phyloP scores from a whole-genome alignment of 2,888 invertebrate species.

The Nematopogon swammerdamellus region DNA sequence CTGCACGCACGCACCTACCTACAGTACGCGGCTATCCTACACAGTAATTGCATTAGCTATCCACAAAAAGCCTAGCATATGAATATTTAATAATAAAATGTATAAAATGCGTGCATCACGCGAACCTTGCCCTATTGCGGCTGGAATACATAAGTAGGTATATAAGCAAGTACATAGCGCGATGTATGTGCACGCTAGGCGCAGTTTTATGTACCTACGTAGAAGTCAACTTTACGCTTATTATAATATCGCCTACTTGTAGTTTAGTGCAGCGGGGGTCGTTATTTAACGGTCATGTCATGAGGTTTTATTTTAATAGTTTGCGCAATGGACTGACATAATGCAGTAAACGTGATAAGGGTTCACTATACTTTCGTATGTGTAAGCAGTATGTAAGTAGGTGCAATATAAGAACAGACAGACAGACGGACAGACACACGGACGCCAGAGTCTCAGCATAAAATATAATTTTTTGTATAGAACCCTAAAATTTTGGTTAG shows the following conservation, averaged over 20 bases:
- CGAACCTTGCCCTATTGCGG: not conserved
- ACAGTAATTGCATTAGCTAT: not conserved
- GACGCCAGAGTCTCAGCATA: too few species aligned
- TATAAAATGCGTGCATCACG: not conserved
- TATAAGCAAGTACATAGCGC: not conserved
- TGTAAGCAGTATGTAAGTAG: too few species aligned
- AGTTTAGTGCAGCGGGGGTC: not conserved
- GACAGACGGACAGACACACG: too few species aligned
- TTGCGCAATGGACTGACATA: too few species aligned
- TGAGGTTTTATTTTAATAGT: not conserved
- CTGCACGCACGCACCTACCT: too few species aligned
- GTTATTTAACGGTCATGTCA: not conserved
- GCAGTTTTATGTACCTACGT: not conserved
- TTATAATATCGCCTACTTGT: not conserved
- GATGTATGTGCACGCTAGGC: not conserved
- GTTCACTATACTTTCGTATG: not conserved
- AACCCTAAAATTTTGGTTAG: too few species aligned
- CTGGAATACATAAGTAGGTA: not conserved
- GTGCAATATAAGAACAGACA: too few species aligned
- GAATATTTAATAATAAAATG: not conserved
- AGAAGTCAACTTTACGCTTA: not conserved
- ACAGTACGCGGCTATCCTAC: not conserved
- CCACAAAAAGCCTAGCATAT: not conserved
- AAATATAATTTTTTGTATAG: too few species aligned
- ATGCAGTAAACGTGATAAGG: not conserved